Percentiles rank a stretch among this genome's conserved stretches.
These are phyloP conservation scores for Aethina tumida DNA, from an alignment of 1,140 invertebrate genomes.

Conservation along the genomic window DNA sequence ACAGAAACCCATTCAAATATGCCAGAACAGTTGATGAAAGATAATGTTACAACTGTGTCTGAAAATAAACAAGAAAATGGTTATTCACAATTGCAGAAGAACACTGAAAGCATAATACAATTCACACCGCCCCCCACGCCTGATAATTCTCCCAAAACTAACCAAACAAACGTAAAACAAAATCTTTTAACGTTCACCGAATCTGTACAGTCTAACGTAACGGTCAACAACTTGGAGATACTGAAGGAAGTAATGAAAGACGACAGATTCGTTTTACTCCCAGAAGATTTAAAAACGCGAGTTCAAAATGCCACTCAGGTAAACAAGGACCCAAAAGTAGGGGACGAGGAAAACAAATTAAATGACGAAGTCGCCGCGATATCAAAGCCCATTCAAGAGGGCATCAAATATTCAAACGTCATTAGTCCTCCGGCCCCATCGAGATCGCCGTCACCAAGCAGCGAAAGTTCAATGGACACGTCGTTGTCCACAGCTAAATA, in stretches of 20 bases:
- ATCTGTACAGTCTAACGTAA: too few relatives aligned
- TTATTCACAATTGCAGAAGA: too few relatives aligned
- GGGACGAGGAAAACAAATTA: too few relatives aligned
- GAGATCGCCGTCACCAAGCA: conserved; percentile 34
- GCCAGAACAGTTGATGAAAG: background rate
- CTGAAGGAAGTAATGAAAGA: background rate
- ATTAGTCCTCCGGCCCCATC: conserved; percentile 18
- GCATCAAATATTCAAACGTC: conserved; percentile 16
- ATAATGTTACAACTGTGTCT: conserved; percentile 5
- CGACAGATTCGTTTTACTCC: background rate
- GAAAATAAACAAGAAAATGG: conserved; percentile 2
- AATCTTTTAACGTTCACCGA: too few relatives aligned
- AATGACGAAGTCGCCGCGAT: too few relatives aligned
- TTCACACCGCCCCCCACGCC: conserved; percentile 5
- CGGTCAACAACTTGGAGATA: background rate
- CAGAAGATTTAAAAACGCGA: too few relatives aligned
- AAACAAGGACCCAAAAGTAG: too few relatives aligned
- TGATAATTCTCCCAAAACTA: conserved; percentile 3
- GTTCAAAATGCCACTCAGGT: too few relatives aligned
- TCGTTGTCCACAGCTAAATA: conserved; percentile 45
- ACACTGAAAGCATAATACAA: too few relatives aligned
- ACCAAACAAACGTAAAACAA: too few relatives aligned
- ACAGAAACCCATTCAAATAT: background rate
- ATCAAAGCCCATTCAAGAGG: too few relatives aligned
- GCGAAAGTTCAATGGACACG: conserved; percentile 40